Base-by-base conservation (phyloP, 2,113 vertebrate genomes). In the Tonatia bakeri region DNA sequence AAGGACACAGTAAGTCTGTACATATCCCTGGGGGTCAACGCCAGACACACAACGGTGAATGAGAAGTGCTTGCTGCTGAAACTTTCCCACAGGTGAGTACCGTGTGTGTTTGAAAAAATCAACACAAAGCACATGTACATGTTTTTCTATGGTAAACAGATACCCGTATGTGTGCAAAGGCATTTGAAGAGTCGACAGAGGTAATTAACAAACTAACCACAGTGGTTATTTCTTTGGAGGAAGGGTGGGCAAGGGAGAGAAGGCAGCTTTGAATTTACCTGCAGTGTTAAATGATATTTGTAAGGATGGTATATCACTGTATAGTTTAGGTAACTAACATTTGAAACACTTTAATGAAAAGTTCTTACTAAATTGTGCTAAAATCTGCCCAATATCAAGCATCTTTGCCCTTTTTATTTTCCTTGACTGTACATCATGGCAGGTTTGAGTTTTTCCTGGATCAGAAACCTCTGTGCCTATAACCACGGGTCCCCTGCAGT, bases 221-320 rank as follows among this genome's bases (percentile, higher is more conserved):
- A 13, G 26, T 9, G 36, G 22, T 33, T 50, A 13, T 31, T 10
- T 54, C 16, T 45, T 45, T 28, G 40, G 10, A 2, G 7, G 22
- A 7, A 1, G 7, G 22, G 14, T 40, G 9, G 13, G 0, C 0
- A 8, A 8, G 5, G 12, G 20, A 47, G 59, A 47, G 36, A 40
- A 40, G 43, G 20, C 5, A 10, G 0, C 65, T 77, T 36, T 7
- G 12, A 54, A 80, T 11, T 64, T 36, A 43, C 26, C 38, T 50
- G 45, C 7, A 12, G 4, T 10, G 9, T 65, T 24, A 43, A 76
- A 45, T 14, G 17, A 33, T 70, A 20, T 36, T 61, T 54, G 50
- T 15, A 45, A 28, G n/a, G 36, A 13, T 1, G 4, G 13, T 4
- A 3, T 9, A 4, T 40, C 47, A 40, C 20, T 50, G 7, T n/a